Base-by-base conservation (phyloP, 2,888 invertebrate genomes). In the Strigamia maritima region DNA sequence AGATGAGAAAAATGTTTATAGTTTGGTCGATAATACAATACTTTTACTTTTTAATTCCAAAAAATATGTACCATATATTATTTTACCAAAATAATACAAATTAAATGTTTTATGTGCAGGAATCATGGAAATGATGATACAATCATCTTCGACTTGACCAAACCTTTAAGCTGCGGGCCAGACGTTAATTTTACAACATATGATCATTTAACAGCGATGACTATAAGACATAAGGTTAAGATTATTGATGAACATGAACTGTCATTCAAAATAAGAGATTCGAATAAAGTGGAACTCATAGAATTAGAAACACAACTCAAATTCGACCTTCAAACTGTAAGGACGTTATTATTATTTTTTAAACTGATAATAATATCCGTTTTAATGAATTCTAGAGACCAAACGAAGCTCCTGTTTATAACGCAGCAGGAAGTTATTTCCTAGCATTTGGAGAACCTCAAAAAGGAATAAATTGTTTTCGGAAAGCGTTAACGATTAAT, bases 381-480 rank as follows among this genome's bases (percentile, higher is more conserved):
- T 0, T 26, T 49, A 40, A 49, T 26, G 49, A 40, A 24, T 76
- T 44, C 2, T 81, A 90, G 88, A 94, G 94, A 87, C 93, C 93
- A 80, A 92, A 92, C 84, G 93, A 93, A 79, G 92, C 93, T 28
- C 92, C 93, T 84, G 88, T 94, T 77, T 94, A 94, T 86, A 95
- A 94, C 86, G 94, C 95, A 86, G 94, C 95, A 84, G 95, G 95
- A 1, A 95, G 95, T 86, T 95, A 93, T 86, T 95, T 94, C 93
- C 90, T 94, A 81, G 93, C 95, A 82, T 93, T 94, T 86, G 95
- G 95, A 4, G 93, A 95, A 85, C 93, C 94, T 7, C 90, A 92
- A 84, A 91, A 91, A 84, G 93, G 94, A 0, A 94, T 95, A 81
- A 95, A 95, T 86, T 95, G 95, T 86, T 95, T 95, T 87, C 90